A percentile compares a stretch with the other conserved stretches of the same genome.
phyloP scores from a whole-genome alignment of 2,797 vertebrate genomes.

The Morus bassanus region DNA sequence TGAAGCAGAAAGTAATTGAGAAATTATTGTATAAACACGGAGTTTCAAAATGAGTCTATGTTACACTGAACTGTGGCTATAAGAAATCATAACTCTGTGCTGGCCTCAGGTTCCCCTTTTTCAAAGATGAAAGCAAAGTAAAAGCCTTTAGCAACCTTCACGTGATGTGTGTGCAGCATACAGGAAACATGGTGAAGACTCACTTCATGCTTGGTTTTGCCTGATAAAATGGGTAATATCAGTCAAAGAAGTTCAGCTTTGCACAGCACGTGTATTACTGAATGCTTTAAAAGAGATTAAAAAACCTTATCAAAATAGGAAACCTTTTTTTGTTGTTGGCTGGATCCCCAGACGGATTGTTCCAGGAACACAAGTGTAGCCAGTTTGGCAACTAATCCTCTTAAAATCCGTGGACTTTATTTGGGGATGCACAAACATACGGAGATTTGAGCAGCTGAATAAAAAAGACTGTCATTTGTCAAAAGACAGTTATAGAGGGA shows the following conservation, averaged over 20 bases:
- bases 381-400: background rate
- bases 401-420: background rate
- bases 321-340: conserved; percentile 19
- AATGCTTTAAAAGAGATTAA: background rate
- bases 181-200: background rate
- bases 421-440: background rate
- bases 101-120: background rate
- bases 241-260: background rate
- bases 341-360: conserved; percentile 39
- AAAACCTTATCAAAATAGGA: conserved; percentile 2
- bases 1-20: background rate
- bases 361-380: background rate
- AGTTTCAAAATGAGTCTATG: background rate
- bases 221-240: background rate
- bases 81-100: background rate
- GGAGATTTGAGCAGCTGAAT: conserved; percentile 17
- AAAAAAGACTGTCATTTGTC: background rate
- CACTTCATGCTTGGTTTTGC: background rate
- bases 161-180: background rate
- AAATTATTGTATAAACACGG: background rate
- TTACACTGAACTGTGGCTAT: background rate
- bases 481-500: background rate
- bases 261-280: background rate
- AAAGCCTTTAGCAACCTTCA: background rate
- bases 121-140: background rate